A percentile compares a stretch with the other conserved stretches of the same genome.
phyloP scores from a whole-genome alignment of 2,113 vertebrate species.

The Lathamus discolor region DNA sequence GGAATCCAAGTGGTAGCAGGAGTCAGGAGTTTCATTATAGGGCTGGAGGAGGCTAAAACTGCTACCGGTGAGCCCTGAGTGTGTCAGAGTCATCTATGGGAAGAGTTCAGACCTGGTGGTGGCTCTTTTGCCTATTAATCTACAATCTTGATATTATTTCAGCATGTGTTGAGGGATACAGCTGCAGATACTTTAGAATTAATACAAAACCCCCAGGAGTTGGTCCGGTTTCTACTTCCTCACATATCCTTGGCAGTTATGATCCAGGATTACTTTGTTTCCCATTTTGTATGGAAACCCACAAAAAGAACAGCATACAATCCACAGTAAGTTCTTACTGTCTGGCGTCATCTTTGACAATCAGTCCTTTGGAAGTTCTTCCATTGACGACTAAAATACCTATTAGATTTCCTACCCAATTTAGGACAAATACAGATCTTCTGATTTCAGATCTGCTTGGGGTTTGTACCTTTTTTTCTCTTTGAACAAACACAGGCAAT shows the following conservation, averaged over 20 bases:
- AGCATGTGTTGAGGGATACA: neutral
- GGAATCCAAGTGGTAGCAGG: neutral
- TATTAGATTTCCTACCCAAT: neutral
- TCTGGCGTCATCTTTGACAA: neutral
- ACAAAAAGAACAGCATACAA: neutral
- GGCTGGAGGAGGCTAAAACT: neutral
- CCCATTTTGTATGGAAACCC: neutral
- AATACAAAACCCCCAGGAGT: neutral
- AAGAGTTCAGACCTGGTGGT: neutral
- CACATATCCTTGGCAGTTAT: neutral
- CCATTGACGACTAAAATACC: neutral
- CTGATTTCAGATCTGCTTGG: neutral
- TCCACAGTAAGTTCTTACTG: neutral
- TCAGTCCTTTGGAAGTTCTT: neutral
- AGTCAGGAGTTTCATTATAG: neutral
- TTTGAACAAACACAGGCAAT: neutral
- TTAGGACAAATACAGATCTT: neutral
- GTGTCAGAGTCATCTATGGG: neutral
- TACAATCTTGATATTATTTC: neutral
- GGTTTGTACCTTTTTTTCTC: neutral
- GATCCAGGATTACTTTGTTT: neutral
- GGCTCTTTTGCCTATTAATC: neutral
- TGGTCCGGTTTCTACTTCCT: neutral
- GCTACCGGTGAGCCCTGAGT: neutral
- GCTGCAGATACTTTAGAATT: neutral